phyloP scores from a whole-genome alignment of 1,140 invertebrate genomes.

The Brachionus rubens region DNA sequence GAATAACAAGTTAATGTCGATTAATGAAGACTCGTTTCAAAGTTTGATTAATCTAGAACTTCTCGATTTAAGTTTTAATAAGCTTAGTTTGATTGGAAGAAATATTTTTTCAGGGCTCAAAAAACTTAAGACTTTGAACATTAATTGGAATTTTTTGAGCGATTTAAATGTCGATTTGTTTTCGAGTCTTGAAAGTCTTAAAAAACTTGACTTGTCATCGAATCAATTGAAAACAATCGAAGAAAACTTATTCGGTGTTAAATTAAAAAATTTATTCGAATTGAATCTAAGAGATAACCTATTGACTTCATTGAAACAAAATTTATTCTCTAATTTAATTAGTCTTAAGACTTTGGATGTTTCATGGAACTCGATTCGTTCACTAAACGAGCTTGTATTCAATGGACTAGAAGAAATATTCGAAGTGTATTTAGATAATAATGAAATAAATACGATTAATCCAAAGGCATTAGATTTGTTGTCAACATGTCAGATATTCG shows the following conservation, averaged over 20 bases:
- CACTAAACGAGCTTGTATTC: not conserved
- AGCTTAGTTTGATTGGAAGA: not conserved
- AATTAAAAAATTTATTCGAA: not conserved
- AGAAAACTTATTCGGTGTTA: not conserved
- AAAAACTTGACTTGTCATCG: not conserved
- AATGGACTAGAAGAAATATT: not conserved
- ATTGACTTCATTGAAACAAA: not conserved
- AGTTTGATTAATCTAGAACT: not conserved
- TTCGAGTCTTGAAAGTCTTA: not conserved
- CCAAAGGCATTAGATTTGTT: not conserved
- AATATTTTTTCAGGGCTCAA: not conserved
- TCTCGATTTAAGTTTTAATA: constrained; percentile 18
- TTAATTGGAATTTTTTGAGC: not conserved
- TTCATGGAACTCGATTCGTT: not conserved
- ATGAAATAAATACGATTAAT: not conserved
- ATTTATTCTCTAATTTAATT: not conserved
- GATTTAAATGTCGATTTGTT: not conserved
- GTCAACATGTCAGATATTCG: not conserved
- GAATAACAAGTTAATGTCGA: not conserved
- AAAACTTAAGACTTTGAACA: constrained; percentile 1
- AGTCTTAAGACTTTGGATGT: not conserved
- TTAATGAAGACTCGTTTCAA: not conserved
- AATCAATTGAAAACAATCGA: constrained; percentile 4
- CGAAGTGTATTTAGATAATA: constrained; percentile 12
- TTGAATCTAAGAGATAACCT: constrained; percentile 9